phyloP scores from a whole-genome alignment of 1,140 invertebrate species.

The Papilio helenus region DNA sequence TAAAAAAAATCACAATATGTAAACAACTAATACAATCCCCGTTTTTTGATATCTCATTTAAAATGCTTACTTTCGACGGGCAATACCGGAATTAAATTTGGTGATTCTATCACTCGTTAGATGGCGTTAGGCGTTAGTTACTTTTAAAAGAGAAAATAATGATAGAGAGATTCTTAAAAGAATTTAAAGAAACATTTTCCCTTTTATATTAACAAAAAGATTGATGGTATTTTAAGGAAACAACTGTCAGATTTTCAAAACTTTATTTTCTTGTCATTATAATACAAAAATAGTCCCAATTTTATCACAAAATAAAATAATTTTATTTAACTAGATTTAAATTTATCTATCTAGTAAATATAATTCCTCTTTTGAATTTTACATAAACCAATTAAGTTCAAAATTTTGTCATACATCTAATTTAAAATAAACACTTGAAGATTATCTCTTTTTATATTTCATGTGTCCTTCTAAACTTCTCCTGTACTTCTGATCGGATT shows the following conservation, averaged over 20 bases:
- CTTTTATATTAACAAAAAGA: not conserved
- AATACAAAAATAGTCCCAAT: conserved; percentile 7
- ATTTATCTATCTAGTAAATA: not conserved
- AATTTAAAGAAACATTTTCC: too few relatives aligned
- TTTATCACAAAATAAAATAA: conserved; percentile 9
- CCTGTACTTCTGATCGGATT: conserved; percentile 41
- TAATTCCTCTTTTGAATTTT: not conserved
- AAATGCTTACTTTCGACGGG: not conserved
- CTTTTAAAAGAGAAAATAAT: too few relatives aligned
- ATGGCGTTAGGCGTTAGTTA: not conserved
- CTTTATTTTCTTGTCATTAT: conserved; percentile 11
- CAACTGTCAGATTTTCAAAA: not conserved
- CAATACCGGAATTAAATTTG: not conserved
- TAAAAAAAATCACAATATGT: too few relatives aligned
- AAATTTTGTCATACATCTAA: not conserved
- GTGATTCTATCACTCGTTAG: not conserved
- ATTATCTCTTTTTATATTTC: conserved; percentile 40
- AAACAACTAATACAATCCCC: too few relatives aligned
- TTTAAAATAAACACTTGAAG: not conserved
- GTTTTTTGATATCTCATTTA: not conserved
- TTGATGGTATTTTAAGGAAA: not conserved
- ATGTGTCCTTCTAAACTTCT: conserved; percentile 39
- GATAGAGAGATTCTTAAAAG: too few relatives aligned
- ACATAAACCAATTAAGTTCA: conserved; percentile 19
- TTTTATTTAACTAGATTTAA: not conserved